Conservation (phyloP, 1,140 invertebrate genomes). For the Halictus rubicundus region DNA sequence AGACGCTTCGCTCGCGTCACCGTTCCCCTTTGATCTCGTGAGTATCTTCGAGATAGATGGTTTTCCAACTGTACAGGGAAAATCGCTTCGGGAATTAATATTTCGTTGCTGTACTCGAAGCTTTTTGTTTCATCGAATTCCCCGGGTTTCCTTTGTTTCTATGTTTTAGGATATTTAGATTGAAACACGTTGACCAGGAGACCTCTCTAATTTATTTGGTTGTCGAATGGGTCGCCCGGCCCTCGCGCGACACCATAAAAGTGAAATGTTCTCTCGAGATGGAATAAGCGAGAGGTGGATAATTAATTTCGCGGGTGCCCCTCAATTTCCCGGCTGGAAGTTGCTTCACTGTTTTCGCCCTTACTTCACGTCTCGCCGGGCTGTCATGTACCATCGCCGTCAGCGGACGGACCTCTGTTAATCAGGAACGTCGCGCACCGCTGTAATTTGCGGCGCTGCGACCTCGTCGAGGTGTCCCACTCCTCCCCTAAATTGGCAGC, state of each 20-base stretch:
- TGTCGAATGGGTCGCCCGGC: too few species aligned
- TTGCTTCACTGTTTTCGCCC: neutral
- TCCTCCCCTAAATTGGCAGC: slow-evolving; percentile 20
- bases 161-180: too few species aligned
- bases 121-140: too few species aligned
- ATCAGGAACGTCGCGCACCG: slow-evolving; percentile 26
- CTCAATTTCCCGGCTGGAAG: neutral
- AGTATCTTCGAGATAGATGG: too few species aligned
- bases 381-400: neutral
- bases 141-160: too few species aligned
- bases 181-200: too few species aligned
- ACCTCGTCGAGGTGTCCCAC: slow-evolving; percentile 4
- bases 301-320: slow-evolving; percentile 14
- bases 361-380: neutral
- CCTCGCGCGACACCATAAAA: neutral
- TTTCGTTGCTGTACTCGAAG: too few species aligned
- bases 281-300: neutral
- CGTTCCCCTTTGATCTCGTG: too few species aligned
- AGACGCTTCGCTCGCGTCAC: too few species aligned
- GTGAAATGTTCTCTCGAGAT: neutral
- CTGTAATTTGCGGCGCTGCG: slow-evolving; percentile 25
- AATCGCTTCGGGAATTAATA: too few species aligned
- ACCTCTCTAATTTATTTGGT: too few species aligned
- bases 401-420: slow-evolving; percentile 11
- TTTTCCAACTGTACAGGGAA: too few species aligned